Evolutionary conservation across 2,113 vertebrate species (phyloP).

Genomic region (Catharus bicknelli): DNA sequence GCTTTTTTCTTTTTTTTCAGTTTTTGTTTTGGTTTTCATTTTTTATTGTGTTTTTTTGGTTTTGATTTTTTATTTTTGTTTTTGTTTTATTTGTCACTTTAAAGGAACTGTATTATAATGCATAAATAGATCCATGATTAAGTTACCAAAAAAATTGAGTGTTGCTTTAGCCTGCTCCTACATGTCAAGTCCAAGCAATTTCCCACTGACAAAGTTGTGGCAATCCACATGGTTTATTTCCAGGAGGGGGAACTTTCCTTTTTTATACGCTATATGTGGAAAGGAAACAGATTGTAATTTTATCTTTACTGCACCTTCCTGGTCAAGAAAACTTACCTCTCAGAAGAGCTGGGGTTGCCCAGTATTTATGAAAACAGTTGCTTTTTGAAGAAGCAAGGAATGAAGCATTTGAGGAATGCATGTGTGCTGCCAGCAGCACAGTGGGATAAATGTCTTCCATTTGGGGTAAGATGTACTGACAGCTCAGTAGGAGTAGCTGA

Average conservation of each 20-base stretch:
- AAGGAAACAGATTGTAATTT: not conserved
- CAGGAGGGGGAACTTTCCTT: not conserved
- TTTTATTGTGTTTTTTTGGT: not conserved
- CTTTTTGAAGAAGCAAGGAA: slow-evolving; percentile 13
- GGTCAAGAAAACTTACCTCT: not conserved
- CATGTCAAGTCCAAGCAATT: not conserved
- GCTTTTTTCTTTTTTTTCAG: not conserved
- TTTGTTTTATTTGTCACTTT: not conserved
- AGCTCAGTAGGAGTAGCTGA: slow-evolving; percentile 15
- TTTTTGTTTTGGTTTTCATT: not conserved
- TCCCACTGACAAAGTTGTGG: not conserved
- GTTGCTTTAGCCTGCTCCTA: not conserved
- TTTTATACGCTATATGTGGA: not conserved
- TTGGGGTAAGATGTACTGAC: not conserved
- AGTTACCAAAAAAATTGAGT: not conserved
- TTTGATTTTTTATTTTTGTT: not conserved
- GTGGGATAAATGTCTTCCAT: slow-evolving; percentile 12
- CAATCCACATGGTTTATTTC: not conserved
- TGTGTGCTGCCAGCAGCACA: slow-evolving; percentile 28
- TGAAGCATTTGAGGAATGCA: not conserved
- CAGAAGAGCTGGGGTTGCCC: not conserved
- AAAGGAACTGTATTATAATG: not conserved
- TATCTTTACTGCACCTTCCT: not conserved
- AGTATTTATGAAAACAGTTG: not conserved
- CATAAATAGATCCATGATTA: not conserved